Evolutionary conservation across 2,113 vertebrate species (phyloP).

Genomic region (Ciconia boyciana): DNA sequence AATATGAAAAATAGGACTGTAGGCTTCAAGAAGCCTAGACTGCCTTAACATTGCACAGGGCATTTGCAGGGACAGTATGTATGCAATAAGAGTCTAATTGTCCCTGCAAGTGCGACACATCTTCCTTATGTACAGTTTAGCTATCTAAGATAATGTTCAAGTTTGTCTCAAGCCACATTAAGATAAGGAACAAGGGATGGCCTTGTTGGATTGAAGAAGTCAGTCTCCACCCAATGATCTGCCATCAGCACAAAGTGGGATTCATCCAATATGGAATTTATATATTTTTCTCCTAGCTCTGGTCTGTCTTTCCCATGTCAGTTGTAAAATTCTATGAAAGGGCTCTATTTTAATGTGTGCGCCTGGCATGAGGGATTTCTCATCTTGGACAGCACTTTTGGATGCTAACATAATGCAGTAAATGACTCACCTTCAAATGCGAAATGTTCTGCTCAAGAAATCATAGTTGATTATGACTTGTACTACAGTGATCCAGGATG

Average conservation of each 20-base stretch:
- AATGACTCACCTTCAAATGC: slow-evolving; percentile 6
- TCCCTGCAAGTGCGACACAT: neutral
- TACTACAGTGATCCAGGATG: neutral
- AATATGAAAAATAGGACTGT: neutral
- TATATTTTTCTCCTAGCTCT: neutral
- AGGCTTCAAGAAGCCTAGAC: neutral
- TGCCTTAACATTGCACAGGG: neutral
- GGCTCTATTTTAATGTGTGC: neutral
- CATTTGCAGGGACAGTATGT: neutral
- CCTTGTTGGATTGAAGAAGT: neutral
- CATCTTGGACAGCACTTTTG: neutral
- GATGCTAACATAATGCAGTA: neutral
- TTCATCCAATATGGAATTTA: neutral
- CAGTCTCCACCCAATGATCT: neutral
- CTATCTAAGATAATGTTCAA: neutral
- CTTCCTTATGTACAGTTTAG: neutral
- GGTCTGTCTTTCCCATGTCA: neutral
- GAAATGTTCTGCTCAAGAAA: slow-evolving; percentile 17
- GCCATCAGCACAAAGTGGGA: neutral
- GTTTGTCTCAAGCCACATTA: neutral
- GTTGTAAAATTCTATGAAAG: neutral
- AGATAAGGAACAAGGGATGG: neutral
- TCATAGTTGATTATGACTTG: neutral
- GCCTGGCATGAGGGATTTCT: neutral
- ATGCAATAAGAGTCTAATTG: neutral